A percentile compares a stretch with the other conserved stretches of the same genome.
phyloP scores from a whole-genome alignment of 1,140 invertebrate species.

The Halyomorpha halys region DNA sequence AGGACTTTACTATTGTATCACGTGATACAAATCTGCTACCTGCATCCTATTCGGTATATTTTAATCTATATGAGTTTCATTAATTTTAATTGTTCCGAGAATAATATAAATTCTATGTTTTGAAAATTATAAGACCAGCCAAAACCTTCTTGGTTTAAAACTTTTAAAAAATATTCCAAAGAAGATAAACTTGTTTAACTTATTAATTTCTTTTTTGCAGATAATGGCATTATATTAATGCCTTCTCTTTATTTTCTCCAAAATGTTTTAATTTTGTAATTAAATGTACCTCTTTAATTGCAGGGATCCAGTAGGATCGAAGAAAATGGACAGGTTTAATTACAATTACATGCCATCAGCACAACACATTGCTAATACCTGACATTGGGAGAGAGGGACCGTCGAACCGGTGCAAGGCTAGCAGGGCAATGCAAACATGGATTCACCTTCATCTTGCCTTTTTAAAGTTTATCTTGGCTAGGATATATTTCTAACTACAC shows the following conservation, averaged over 20 bases:
- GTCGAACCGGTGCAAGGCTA: conserved; percentile 23
- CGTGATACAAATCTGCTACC: no score
- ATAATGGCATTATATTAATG: no score
- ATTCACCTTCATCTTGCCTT: conserved; percentile 16
- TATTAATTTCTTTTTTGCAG: no score
- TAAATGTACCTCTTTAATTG: conserved; percentile 28
- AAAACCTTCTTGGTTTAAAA: no score
- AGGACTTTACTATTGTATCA: no score
- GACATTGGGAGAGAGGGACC: conserved; percentile 24
- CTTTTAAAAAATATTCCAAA: no score
- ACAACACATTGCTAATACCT: conserved; percentile 26
- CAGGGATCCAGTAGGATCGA: conserved; percentile 53
- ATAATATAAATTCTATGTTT: no score
- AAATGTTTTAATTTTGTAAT: background rate
- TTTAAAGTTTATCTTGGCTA: conserved; percentile 16
- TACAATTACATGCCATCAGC: conserved; percentile 32
- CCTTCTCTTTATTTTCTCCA: conserved; percentile 1
- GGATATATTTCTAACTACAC: conserved; percentile 10
- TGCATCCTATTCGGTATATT: no score
- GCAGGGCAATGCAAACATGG: conserved; percentile 25
- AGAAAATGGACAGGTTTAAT: conserved; percentile 59
- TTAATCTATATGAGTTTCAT: no score
- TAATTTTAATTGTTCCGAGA: no score
- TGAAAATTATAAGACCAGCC: no score
- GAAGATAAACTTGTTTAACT: no score